Evolutionary conservation across 64 coral and sea anemone genomes (phyloP).

Genomic region (Montipora efflorescens): DNA sequence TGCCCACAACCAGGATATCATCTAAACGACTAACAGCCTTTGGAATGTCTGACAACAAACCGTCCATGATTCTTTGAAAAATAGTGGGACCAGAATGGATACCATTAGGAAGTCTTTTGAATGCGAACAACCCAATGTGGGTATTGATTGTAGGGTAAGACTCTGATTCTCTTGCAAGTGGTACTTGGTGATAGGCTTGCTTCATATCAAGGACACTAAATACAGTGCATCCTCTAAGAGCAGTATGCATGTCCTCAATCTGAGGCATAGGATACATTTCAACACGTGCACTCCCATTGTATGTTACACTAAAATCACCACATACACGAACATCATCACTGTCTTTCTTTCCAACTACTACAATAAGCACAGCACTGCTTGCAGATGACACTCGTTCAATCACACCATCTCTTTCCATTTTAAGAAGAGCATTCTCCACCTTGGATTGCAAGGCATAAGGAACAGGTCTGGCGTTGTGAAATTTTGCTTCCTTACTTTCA

Average conservation of each 20-base stretch:
- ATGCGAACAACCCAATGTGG: constrained; percentile 64
- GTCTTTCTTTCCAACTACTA: too few relatives aligned
- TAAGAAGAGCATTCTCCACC: constrained; percentile 30
- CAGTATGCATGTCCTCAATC: constrained; percentile 70
- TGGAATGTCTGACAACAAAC: constrained; percentile 37
- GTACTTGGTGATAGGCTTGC: constrained; percentile 69
- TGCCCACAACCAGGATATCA: constrained; percentile 51
- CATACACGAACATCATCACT: too few relatives aligned
- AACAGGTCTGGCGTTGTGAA: constrained; percentile 56
- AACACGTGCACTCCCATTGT: constrained; percentile 6
- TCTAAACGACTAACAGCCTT: constrained; percentile 59
- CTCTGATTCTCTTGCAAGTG: constrained; percentile 37
- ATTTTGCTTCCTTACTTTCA: constrained; percentile 23
- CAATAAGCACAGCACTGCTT: constrained; percentile 51
- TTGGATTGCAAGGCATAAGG: constrained; percentile 13
- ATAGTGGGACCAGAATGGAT: constrained; percentile 19
- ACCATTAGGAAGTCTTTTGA: constrained; percentile 62
- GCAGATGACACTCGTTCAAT: constrained; percentile 73
- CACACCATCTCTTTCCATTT: constrained; percentile 78
- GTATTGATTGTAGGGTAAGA: constrained; percentile 54
- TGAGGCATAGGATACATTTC: constrained; percentile 39
- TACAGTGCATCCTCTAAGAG: constrained; percentile 6
- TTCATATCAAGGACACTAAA: constrained; percentile 69
- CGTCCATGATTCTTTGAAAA: constrained; percentile 30
- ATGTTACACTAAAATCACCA: too few relatives aligned